Evolutionary conservation across 1,140 invertebrate genomes (phyloP).

Genomic region (Apis mellifera): DNA sequence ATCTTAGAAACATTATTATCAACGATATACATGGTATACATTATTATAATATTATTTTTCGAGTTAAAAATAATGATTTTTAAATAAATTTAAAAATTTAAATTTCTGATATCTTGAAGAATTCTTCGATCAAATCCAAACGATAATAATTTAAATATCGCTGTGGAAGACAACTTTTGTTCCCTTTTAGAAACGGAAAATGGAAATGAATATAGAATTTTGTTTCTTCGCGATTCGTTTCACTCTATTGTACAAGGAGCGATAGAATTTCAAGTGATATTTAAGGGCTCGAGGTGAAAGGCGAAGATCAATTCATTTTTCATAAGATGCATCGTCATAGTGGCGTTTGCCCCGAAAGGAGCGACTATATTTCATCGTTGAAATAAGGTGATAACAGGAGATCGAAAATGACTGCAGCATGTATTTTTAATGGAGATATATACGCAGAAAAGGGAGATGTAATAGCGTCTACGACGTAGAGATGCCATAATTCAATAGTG

Average conservation of each 20-base stretch:
- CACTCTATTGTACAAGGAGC: not conserved
- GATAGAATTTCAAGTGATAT: not conserved
- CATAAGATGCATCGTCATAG: not conserved
- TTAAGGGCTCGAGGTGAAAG: not conserved
- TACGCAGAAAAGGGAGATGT: conserved; percentile 11
- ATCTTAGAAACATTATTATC: no score
- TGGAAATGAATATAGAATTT: no score
- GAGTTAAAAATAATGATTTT: no score
- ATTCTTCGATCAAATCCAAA: no score
- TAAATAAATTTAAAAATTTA: no score
- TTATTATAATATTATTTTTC: no score
- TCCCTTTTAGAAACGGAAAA: no score
- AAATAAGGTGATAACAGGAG: conserved; percentile 21
- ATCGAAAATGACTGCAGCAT: conserved; percentile 18
- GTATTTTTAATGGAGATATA: conserved; percentile 39
- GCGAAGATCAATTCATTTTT: conserved; percentile 1
- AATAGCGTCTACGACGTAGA: conserved; percentile 33
- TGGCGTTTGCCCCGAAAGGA: not conserved
- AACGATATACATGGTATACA: no score
- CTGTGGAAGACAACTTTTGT: no score
- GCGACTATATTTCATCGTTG: not conserved
- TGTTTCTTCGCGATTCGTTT: no score
- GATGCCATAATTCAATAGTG: conserved; percentile 62
- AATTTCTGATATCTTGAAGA: no score
- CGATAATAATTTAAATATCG: no score